A percentile compares a stretch with the other conserved stretches of the same genome.
Conservation (phyloP, 2,113 vertebrate species). For the Himantopus leucocephalus region DNA sequence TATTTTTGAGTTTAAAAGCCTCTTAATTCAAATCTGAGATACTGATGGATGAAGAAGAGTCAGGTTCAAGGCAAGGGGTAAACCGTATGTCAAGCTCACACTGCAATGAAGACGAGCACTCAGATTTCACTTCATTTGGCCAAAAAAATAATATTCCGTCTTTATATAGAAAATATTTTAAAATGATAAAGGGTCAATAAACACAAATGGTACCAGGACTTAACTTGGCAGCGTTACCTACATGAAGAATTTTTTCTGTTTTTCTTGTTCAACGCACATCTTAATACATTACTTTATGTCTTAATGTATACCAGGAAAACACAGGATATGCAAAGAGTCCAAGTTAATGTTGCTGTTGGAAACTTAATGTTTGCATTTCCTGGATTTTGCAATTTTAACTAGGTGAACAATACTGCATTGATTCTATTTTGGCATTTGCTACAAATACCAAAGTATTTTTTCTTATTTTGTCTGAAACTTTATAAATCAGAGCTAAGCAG, state of each 20-base stretch:
- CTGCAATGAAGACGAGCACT: constrained; percentile 9
- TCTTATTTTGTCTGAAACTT: background rate
- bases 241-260: constrained; percentile 13
- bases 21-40: background rate
- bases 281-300: constrained; percentile 38
- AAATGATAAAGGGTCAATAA: constrained; percentile 8
- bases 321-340: constrained; percentile 43
- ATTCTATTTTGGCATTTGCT: constrained; percentile 55
- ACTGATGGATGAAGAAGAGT: background rate
- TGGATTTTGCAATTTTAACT: constrained; percentile 42
- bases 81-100: background rate
- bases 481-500: constrained; percentile 1
- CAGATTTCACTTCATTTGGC: background rate
- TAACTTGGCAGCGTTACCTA: background rate
- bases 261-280: constrained; percentile 44
- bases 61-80: background rate
- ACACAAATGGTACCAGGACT: background rate
- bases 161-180: constrained; percentile 2
- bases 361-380: constrained; percentile 61
- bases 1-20: background rate
- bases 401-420: constrained; percentile 59
- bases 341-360: constrained; percentile 68
- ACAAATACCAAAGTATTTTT: background rate
- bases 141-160: background rate
- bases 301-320: constrained; percentile 49